Conservation (phyloP, 2,888 invertebrate species). For the Invenusta paracnida region DNA sequence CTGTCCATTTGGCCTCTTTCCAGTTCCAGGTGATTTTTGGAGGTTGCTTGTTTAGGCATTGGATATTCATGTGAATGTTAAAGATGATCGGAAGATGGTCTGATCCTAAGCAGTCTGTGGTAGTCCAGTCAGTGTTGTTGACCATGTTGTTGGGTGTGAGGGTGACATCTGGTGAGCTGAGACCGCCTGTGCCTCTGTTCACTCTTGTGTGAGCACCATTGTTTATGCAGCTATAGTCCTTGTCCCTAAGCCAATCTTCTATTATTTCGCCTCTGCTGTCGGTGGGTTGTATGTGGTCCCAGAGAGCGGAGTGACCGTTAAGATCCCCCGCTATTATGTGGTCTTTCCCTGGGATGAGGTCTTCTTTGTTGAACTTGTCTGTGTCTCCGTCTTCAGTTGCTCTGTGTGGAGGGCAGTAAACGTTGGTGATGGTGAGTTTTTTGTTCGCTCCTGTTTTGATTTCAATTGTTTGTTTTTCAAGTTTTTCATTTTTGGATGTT, state of each 20-base stretch:
- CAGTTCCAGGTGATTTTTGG: neutral
- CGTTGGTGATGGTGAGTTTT: neutral
- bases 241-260: neutral
- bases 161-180: neutral
- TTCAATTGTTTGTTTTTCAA: neutral
- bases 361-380: neutral
- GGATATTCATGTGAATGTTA: neutral
- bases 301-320: neutral
- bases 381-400: neutral
- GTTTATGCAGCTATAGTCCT: neutral
- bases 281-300: conserved; percentile 2
- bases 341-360: neutral
- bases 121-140: neutral
- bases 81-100: neutral
- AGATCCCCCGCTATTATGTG: neutral
- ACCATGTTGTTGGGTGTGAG: neutral
- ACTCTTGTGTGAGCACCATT: neutral
- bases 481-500: neutral
- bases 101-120: conserved; percentile 14
- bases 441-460: neutral
- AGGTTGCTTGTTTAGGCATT: neutral
- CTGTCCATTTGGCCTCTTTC: neutral
- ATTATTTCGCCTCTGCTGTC: neutral
- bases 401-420: conserved; percentile 11
- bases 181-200: neutral